Conservation (phyloP, 92 coral and sea anemone genomes). For the Zoanthus sociatus region DNA sequence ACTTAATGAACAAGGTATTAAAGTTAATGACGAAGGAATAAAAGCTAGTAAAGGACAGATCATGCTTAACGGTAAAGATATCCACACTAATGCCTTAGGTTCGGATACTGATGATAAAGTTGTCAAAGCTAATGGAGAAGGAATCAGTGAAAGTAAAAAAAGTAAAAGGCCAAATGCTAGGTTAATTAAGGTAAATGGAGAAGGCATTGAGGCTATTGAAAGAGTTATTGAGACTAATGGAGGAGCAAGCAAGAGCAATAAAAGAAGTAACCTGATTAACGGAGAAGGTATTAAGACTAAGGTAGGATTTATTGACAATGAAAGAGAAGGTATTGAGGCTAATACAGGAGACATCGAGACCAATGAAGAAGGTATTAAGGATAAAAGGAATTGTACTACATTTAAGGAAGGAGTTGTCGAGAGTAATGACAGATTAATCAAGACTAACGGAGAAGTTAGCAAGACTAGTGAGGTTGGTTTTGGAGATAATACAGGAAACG, state of each 20-base stretch:
- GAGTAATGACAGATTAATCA: not conserved
- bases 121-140: not conserved
- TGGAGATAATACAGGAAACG: not conserved
- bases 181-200: not conserved
- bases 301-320: not conserved
- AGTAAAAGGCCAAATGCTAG: not conserved
- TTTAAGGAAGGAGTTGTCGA: not conserved
- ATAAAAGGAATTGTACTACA: too few species aligned
- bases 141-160: not conserved
- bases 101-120: not conserved
- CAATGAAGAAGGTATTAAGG: not conserved
- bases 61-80: not conserved
- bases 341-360: not conserved
- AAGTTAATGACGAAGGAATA: not conserved
- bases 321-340: not conserved
- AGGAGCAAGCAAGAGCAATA: too few species aligned
- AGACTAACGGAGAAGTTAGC: not conserved
- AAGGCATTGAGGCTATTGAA: not conserved
- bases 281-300: not conserved
- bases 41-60: not conserved
- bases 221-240: not conserved
- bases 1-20: not conserved
- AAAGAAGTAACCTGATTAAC: not conserved
- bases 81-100: not conserved
- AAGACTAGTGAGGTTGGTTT: not conserved